Evolutionary conservation across 2,888 invertebrate species (phyloP).

Genomic region (Neria commutata): DNA sequence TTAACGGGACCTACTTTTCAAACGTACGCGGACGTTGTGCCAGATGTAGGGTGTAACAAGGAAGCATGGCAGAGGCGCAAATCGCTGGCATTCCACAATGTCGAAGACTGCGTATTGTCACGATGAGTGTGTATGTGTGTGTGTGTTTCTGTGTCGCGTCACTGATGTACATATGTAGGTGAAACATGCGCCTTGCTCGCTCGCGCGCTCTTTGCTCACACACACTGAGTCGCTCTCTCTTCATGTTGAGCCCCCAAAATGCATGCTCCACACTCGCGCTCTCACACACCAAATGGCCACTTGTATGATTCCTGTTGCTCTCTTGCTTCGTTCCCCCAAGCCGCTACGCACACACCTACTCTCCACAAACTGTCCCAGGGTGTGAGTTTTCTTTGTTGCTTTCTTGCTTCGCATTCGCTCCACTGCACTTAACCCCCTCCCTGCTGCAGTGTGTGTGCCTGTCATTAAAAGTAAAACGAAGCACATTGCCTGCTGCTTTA

Average conservation of each 20-base stretch:
- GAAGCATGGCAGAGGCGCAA: too few species aligned
- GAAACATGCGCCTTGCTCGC: slow-evolving; percentile 35
- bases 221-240: neutral
- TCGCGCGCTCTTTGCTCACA: neutral
- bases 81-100: too few species aligned
- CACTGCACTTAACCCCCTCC: slow-evolving; percentile 9
- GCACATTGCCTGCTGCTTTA: slow-evolving; percentile 2
- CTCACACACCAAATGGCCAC: too few species aligned
- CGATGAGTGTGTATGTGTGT: neutral
- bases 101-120: too few species aligned
- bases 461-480: slow-evolving; percentile 17
- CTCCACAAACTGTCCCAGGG: slow-evolving; percentile 1
- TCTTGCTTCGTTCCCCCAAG: neutral
- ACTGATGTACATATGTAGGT: slow-evolving; percentile 24
- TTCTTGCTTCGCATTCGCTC: neutral
- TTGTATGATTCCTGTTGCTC: slow-evolving; percentile 43
- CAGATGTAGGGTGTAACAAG: too few species aligned
- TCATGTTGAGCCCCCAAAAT: neutral
- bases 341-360: slow-evolving; percentile 1
- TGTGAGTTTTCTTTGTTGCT: slow-evolving; percentile 23
- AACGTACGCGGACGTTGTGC: too few species aligned
- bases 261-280: too few species aligned
- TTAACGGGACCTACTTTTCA: too few species aligned
- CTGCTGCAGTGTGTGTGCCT: neutral
- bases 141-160: neutral